Base-by-base conservation (phyloP, 2,113 vertebrate species). In the Nestor notabilis region DNA sequence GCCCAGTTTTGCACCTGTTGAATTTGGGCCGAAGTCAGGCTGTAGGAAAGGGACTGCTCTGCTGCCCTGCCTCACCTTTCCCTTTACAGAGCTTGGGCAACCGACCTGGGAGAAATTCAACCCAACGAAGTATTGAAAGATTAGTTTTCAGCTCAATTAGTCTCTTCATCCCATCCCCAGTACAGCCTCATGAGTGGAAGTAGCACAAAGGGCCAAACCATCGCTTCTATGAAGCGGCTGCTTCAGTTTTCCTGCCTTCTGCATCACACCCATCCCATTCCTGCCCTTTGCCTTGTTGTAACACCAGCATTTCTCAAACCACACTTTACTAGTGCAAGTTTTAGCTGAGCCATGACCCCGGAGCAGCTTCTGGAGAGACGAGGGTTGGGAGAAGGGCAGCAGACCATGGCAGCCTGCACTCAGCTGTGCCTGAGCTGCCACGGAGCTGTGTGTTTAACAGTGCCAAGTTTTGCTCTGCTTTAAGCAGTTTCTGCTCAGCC, bases 21-120 rank as follows among this genome's bases (percentile, higher is more conserved):
- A 53, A 83, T 77, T 53, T 72, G 88, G 68, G 60, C 81, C 87
- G 55, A 8, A 1, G 15, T 74, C 31, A 0, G 2, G 55, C 33
- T 37, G 52, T 64, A 84, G 37, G 65, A 68, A 69, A 39, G 49
- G 21, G 61, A 39, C 0, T 0, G 27, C 35, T 75, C 43, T 66
- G 11, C 46, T 77, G 11, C 31, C 58, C 46, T 69, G 29, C 52
- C 29, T 55, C 13, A 31, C 16, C 2, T 24, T 68, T 14, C 47
- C 35, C 43, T 66, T 78, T 39, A 18, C 0, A 0, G 35, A 55
- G 56, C 52, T 68, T 2, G 0, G 56, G 17, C 28, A 68, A 41
- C 65, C 43, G 70, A 28, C 21, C 52, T 37, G 19, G 35, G 46
- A 50, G 46, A 92, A 94, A 87, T 75, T 55, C 39, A 89, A 0